Evolutionary conservation across 1,140 invertebrate species (phyloP).

Genomic region (Plodia interpunctella): DNA sequence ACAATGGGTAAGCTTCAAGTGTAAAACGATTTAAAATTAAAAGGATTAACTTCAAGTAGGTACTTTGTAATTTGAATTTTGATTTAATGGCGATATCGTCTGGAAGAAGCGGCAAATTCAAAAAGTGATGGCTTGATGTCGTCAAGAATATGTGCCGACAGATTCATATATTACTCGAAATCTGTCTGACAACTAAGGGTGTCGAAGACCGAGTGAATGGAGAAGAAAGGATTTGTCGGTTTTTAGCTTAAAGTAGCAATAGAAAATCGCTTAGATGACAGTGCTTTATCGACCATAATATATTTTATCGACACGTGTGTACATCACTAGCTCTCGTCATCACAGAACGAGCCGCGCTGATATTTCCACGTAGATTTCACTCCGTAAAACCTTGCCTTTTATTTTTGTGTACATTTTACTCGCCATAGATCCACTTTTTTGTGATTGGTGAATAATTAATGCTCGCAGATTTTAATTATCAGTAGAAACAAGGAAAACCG

Average conservation of each 20-base stretch:
- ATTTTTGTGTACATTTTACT: slow-evolving; percentile 73
- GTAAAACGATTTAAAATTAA: slow-evolving; percentile 18
- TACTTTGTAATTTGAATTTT: background rate
- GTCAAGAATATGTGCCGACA: too few species aligned
- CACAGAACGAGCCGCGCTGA: slow-evolving; percentile 65
- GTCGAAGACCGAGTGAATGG: too few species aligned
- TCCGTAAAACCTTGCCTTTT: slow-evolving; percentile 72
- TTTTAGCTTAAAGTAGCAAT: too few species aligned
- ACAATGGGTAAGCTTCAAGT: slow-evolving; percentile 18
- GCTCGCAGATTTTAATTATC: slow-evolving; percentile 34
- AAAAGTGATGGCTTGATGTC: too few species aligned
- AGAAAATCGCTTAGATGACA: too few species aligned
- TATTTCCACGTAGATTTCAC: slow-evolving; percentile 75
- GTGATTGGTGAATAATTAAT: slow-evolving; percentile 52
- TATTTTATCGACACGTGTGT: slow-evolving; percentile 15
- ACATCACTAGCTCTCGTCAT: slow-evolving; percentile 65
- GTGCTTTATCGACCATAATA: background rate
- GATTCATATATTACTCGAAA: too few species aligned
- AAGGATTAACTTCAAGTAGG: too few species aligned
- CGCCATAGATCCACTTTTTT: slow-evolving; percentile 61
- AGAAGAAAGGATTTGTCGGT: too few species aligned
- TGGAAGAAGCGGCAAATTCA: too few species aligned
- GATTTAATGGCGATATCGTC: background rate
- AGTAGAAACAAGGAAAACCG: slow-evolving; percentile 27
- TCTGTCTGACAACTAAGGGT: too few species aligned